Evolutionary conservation across 2,797 vertebrate species (phyloP).

Genomic region (Dallia pectoralis): DNA sequence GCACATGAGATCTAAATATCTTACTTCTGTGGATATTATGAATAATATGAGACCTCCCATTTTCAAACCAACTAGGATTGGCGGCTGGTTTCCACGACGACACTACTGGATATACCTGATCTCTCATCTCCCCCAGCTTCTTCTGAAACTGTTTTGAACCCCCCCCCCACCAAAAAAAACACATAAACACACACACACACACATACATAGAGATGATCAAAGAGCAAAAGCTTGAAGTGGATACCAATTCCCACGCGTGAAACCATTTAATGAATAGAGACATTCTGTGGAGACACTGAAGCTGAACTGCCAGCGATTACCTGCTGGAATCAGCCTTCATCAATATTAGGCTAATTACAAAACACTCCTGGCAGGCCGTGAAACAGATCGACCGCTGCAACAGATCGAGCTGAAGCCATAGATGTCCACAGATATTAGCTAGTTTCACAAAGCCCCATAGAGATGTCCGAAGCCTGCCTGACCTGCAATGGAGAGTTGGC

Average conservation of each 20-base stretch:
- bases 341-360: slow-evolving; percentile 81
- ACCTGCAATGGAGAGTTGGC: slow-evolving; percentile 17
- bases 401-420: slow-evolving; percentile 70
- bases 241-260: slow-evolving; percentile 70
- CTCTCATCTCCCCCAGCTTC: not conserved
- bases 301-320: slow-evolving; percentile 76
- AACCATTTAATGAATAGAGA: slow-evolving; percentile 75
- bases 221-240: slow-evolving; percentile 61
- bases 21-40: too few relatives aligned
- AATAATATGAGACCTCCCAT: not conserved
- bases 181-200: not conserved
- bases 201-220: slow-evolving; percentile 54
- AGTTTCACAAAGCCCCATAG: slow-evolving; percentile 32
- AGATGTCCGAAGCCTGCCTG: slow-evolving; percentile 16
- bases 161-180: slow-evolving; percentile 1
- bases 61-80: not conserved
- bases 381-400: slow-evolving; percentile 66
- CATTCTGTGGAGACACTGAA: slow-evolving; percentile 73
- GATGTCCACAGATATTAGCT: slow-evolving; percentile 73
- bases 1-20: too few relatives aligned
- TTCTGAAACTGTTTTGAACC: slow-evolving; percentile 20
- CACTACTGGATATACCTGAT: not conserved
- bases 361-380: slow-evolving; percentile 78
- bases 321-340: slow-evolving; percentile 79
- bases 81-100: not conserved